phyloP scores from a whole-genome alignment of 2,113 vertebrate species.

The Amphiprion percula region DNA sequence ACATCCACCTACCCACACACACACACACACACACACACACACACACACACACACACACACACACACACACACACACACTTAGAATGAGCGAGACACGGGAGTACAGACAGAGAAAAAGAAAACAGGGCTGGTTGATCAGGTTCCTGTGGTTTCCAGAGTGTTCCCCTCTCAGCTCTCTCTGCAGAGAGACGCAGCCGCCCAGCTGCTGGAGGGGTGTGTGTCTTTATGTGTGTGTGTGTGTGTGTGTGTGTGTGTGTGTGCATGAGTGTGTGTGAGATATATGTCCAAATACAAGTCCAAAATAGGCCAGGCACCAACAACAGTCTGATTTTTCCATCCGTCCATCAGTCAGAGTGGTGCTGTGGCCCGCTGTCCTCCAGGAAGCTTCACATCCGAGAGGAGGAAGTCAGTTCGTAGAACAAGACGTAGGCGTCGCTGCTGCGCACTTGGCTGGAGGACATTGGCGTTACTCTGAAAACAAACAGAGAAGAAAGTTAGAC shows the following conservation, averaged over 20 bases:
- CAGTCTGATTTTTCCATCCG: conserved; percentile 15
- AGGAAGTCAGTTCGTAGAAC: conserved; percentile 95
- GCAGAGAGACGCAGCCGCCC: conserved; percentile 34
- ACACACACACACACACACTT: conserved; percentile 45
- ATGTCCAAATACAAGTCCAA: conserved; percentile 54
- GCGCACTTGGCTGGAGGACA: conserved; percentile 96
- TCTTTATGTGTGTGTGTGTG: conserved; percentile 33
- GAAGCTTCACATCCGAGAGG: conserved; percentile 89
- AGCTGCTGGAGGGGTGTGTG: conserved; percentile 14
- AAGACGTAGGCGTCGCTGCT: conserved; percentile 97
- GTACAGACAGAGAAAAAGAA: conserved; percentile 44
- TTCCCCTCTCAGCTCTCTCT: conserved; percentile 23
- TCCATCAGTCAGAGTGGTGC: conserved; percentile 30
- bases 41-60: conserved; percentile 40
- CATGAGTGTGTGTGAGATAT: conserved; percentile 14
- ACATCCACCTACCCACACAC: conserved; percentile 45
- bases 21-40: conserved; percentile 45
- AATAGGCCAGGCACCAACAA: conserved; percentile 40
- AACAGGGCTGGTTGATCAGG: conserved; percentile 54
- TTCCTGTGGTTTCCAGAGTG: conserved; percentile 54
- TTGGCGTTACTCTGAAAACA: conserved; percentile 90
- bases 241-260: conserved; percentile 30
- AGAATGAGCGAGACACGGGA: conserved; percentile 37
- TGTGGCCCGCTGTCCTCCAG: conserved; percentile 28
- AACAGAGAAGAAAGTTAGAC: not conserved